Evolutionary conservation across 2,888 invertebrate species (phyloP).

Genomic region (Amblyteles armatorius): DNA sequence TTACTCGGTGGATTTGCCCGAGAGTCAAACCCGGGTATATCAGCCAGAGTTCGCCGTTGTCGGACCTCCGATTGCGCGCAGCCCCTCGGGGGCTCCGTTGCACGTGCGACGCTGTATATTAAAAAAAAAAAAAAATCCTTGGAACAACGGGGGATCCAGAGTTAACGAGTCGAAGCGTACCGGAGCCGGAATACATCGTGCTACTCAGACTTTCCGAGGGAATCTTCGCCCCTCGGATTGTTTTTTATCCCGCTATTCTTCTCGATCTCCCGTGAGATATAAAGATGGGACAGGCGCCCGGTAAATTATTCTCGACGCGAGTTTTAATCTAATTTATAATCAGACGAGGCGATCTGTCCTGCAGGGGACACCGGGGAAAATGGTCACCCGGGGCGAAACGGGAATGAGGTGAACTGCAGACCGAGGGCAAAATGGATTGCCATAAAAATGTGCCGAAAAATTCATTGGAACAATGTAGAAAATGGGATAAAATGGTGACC

Average conservation of each 20-base stretch:
- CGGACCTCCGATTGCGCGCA: neutral
- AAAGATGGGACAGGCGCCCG: neutral
- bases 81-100: neutral
- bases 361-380: neutral
- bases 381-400: too few species aligned
- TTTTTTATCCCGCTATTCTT: neutral
- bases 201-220: neutral
- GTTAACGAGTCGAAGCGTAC: conserved; percentile 17
- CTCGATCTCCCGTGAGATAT: neutral
- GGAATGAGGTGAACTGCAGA: too few species aligned
- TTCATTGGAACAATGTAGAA: too few species aligned
- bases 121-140: conserved; percentile 9
- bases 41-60: neutral
- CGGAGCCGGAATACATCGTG: conserved; percentile 8
- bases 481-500: too few species aligned
- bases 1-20: conserved; percentile 73
- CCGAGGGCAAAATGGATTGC: too few species aligned
- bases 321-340: conserved; percentile 27
- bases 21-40: conserved; percentile 65
- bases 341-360: neutral
- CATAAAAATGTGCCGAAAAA: too few species aligned
- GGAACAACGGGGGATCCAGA: neutral
- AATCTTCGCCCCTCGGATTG: conserved; percentile 21
- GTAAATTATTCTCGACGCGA: conserved; percentile 6
- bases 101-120: conserved; percentile 53